phyloP scores from a whole-genome alignment of 2,113 vertebrate species.

The Atlantisia rogersi region DNA sequence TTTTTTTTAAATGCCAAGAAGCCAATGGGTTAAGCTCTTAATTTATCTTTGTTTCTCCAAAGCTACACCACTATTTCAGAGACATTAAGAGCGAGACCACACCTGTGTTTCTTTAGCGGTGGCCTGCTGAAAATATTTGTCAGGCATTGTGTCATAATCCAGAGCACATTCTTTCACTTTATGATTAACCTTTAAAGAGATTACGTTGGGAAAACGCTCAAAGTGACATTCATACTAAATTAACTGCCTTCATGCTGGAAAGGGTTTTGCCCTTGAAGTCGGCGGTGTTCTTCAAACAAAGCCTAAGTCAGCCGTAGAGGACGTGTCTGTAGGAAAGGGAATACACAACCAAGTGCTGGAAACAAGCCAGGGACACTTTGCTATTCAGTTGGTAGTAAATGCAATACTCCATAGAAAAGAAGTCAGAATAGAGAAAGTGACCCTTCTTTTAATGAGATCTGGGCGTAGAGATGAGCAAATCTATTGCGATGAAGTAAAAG shows the following conservation, averaged over 20 bases:
- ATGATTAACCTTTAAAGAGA: slow-evolving; percentile 68
- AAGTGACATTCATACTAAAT: slow-evolving; percentile 49
- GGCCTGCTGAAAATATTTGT: slow-evolving; percentile 69
- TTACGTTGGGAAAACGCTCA: slow-evolving; percentile 25
- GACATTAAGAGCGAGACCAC: slow-evolving; percentile 56
- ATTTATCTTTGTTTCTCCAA: slow-evolving; percentile 71
- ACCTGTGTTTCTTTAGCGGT: slow-evolving; percentile 68
- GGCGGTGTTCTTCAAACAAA: slow-evolving; percentile 23
- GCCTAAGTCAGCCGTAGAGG: background rate
- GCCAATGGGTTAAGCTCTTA: slow-evolving; percentile 72
- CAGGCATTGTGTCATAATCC: slow-evolving; percentile 64
- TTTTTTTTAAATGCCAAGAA: slow-evolving; percentile 45
- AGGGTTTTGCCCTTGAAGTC: slow-evolving; percentile 38
- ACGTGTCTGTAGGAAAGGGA: slow-evolving; percentile 5
- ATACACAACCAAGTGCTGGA: background rate
- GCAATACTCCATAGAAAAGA: background rate
- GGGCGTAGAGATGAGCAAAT: background rate
- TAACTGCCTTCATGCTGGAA: background rate
- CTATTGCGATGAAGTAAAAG: background rate
- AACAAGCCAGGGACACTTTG: background rate
- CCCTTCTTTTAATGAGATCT: background rate
- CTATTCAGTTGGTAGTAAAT: slow-evolving; percentile 3
- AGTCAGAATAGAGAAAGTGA: background rate
- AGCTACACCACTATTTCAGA: slow-evolving; percentile 40
- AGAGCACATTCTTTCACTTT: slow-evolving; percentile 71